Percentiles rank a stretch among this genome's conserved stretches.
Evolutionary conservation across 37 sponge, comb jelly and placozoan species (phyloP).

Genomic region (Dysidea cf. avara): DNA sequence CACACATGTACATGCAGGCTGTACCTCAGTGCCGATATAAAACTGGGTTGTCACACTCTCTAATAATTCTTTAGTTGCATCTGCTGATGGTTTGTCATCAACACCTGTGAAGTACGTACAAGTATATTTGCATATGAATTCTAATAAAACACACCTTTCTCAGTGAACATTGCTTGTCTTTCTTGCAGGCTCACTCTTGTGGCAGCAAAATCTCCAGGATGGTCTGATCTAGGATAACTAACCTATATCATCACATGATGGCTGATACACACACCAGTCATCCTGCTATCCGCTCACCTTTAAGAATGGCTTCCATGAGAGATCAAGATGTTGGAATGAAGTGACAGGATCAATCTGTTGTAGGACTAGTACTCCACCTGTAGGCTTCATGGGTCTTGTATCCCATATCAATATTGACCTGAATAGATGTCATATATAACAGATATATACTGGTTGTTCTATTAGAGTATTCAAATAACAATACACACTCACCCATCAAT

Average conservation of each 20-base stretch:
- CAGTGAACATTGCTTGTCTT: slow-evolving; percentile 17
- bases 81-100: neutral
- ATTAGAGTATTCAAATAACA: no score
- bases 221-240: slow-evolving; percentile 49
- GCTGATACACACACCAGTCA: no score
- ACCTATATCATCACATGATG: slow-evolving; percentile 51
- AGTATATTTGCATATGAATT: no score
- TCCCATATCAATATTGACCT: slow-evolving; percentile 93
- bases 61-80: neutral
- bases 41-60: neutral
- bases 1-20: no score
- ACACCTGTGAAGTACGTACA: neutral
- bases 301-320: slow-evolving; percentile 83
- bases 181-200: slow-evolving; percentile 64
- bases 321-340: slow-evolving; percentile 61
- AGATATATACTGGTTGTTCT: slow-evolving; percentile 9
- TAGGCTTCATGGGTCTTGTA: slow-evolving; percentile 50
- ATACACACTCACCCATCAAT: slow-evolving; percentile 87
- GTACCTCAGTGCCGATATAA: no score
- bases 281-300: slow-evolving; percentile 76
- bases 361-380: no score
- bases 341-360: slow-evolving; percentile 18
- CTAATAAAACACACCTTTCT: no score
- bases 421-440: neutral
- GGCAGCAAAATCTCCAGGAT: slow-evolving; percentile 67